Base-by-base conservation (phyloP, 1,140 invertebrate genomes). In the Pseudomyrmex flavicornis region DNA sequence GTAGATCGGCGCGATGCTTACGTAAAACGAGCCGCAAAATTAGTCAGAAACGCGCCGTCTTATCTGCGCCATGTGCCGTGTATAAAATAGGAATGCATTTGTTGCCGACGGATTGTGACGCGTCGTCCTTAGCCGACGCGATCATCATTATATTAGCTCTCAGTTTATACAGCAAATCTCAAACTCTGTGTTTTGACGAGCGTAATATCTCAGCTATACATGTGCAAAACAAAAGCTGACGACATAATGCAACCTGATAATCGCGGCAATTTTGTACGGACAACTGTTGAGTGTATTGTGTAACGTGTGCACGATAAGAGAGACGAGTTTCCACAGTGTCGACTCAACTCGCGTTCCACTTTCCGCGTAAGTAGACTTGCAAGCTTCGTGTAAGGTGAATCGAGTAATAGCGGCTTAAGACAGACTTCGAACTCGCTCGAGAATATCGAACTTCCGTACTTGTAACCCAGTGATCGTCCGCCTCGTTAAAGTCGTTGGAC, bases 401-500 rank as follows among this genome's bases (percentile, higher is more conserved):
- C 86, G 72, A 75, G 74, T 87, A 87, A 87, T 87, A 86, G 83
- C 61, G 69, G 85, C 66, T 86, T 87, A 87, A 87, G 85, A 70
- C 86, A 82, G 66, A 70, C 85, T 87, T 87, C 59, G 44, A 72
- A 73, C 75, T 82, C 68, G 59, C 86, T 84, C 72, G 85, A 87
- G 85, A 69, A 86, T 77, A 61, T 59, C 72, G 50, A 87, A 87
- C 72, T 87, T 87, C 72, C 82, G 63, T 59, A 63, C 77, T 70
- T 82, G 22, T 59, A 68, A 44, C 35, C 50, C 20, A 17, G 68
- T 35, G 80, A 83, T 87, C 86, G 74, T 74, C 85, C 62, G 66
- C 74, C 86, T 88, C 85, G 86, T 87, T 87, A 87, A 83, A 84
- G 83, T 87, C 85, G 80, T 84, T 84, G 80, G 76, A 87, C 86